A percentile compares a stretch with the other conserved stretches of the same genome.
Evolutionary conservation across 2,113 vertebrate species (phyloP).

Genomic region (Chascanopsetta lugubris): DNA sequence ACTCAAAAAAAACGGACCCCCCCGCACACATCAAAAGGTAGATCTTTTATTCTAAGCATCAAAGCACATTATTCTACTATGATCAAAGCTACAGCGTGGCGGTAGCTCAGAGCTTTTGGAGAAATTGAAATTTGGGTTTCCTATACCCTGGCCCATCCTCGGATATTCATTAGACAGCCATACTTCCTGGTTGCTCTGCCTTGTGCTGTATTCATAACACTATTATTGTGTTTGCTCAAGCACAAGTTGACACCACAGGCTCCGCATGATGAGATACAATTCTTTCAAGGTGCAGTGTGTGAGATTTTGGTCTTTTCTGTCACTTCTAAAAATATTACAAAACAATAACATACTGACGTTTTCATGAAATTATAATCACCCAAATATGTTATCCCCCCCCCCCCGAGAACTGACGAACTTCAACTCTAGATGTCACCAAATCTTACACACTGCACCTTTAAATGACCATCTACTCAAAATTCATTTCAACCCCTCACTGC

Average conservation of each 20-base stretch:
- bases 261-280: neutral
- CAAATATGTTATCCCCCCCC: too few relatives aligned
- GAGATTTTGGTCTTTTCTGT: too few relatives aligned
- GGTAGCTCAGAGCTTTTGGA: slow-evolving; percentile 60
- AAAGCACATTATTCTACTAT: slow-evolving; percentile 67
- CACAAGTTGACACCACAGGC: slow-evolving; percentile 28
- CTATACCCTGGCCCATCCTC: slow-evolving; percentile 33
- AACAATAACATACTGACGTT: too few relatives aligned
- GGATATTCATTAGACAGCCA: slow-evolving; percentile 33
- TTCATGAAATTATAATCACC: too few relatives aligned
- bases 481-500: too few relatives aligned
- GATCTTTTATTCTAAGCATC: slow-evolving; percentile 74
- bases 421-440: too few relatives aligned
- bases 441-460: too few relatives aligned
- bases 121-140: slow-evolving; percentile 68
- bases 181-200: slow-evolving; percentile 22
- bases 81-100: slow-evolving; percentile 66
- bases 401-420: too few relatives aligned
- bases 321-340: too few relatives aligned
- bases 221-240: slow-evolving; percentile 32
- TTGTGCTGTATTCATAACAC: slow-evolving; percentile 9
- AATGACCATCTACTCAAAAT: too few relatives aligned
- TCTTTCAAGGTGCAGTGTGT: neutral
- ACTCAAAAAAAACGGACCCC: slow-evolving; percentile 1
- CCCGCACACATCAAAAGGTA: slow-evolving; percentile 67